Evolutionary conservation across 2,888 invertebrate species (phyloP).

Genomic region (Bellardia pandia): DNA sequence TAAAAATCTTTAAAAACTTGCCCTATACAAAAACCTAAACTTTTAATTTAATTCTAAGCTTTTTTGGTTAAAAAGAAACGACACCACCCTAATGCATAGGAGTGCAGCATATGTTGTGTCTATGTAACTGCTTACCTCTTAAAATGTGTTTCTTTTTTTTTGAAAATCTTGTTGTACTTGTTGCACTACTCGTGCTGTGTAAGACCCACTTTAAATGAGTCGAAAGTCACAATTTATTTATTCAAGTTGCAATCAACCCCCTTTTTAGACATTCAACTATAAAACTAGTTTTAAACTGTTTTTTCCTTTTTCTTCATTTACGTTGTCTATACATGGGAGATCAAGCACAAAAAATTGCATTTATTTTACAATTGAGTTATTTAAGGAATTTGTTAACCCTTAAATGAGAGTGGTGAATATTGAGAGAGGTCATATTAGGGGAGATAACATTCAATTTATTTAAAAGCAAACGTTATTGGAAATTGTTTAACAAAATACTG

Average conservation of each 20-base stretch:
- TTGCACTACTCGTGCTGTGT: slow-evolving; percentile 58
- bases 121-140: slow-evolving; percentile 27
- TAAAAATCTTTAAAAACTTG: no score
- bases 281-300: slow-evolving; percentile 63
- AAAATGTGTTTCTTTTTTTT: background rate
- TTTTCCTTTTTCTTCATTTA: slow-evolving; percentile 7
- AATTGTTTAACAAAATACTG: no score
- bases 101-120: no score
- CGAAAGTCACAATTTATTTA: slow-evolving; percentile 60
- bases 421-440: background rate
- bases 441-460: no score
- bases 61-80: no score
- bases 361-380: slow-evolving; percentile 1
- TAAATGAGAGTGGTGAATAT: background rate
- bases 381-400: slow-evolving; percentile 26
- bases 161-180: slow-evolving; percentile 56
- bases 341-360: background rate
- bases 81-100: no score
- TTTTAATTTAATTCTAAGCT: no score
- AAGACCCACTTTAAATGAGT: slow-evolving; percentile 72
- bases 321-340: background rate
- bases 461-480: no score
- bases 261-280: slow-evolving; percentile 51
- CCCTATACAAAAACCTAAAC: no score
- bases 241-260: slow-evolving; percentile 46